Conservation (phyloP, 2,113 vertebrate species). For the Odontesthes bonariensis region DNA sequence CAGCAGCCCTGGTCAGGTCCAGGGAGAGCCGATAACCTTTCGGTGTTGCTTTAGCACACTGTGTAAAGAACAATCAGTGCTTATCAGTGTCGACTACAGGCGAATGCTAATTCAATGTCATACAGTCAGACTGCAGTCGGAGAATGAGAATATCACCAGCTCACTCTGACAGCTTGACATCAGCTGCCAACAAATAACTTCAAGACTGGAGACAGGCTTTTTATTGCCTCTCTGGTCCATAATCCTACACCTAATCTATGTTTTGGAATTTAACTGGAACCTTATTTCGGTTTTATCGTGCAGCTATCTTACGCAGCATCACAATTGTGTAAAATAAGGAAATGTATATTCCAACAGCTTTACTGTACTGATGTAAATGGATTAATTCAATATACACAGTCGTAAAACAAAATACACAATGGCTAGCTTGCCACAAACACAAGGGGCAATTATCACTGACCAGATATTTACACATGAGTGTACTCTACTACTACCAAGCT, state of each 20-base stretch:
- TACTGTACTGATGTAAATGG: slow-evolving; percentile 5
- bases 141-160: slow-evolving; percentile 23
- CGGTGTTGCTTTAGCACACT: slow-evolving; percentile 63
- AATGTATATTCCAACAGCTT: not conserved
- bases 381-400: not conserved
- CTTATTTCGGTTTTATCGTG: slow-evolving; percentile 10
- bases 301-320: slow-evolving; percentile 11
- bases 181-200: slow-evolving; percentile 39
- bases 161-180: slow-evolving; percentile 25
- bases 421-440: slow-evolving; percentile 6
- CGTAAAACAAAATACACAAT: slow-evolving; percentile 1
- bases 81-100: slow-evolving; percentile 72
- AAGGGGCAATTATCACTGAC: not conserved
- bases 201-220: slow-evolving; percentile 22
- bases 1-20: slow-evolving; percentile 68
- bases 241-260: slow-evolving; percentile 30
- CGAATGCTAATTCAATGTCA: slow-evolving; percentile 73
- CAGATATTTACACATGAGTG: not conserved
- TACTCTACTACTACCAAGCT: no score
- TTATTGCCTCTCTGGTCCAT: slow-evolving; percentile 32
- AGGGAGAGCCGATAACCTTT: slow-evolving; percentile 78
- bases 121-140: slow-evolving; percentile 47
- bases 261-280: slow-evolving; percentile 7
- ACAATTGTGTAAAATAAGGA: slow-evolving; percentile 1
- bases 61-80: slow-evolving; percentile 79